Percentiles rank a stretch among this genome's conserved stretches.
phyloP scores from a whole-genome alignment of 2,888 invertebrate genomes.

The Teleogryllus oceanicus region DNA sequence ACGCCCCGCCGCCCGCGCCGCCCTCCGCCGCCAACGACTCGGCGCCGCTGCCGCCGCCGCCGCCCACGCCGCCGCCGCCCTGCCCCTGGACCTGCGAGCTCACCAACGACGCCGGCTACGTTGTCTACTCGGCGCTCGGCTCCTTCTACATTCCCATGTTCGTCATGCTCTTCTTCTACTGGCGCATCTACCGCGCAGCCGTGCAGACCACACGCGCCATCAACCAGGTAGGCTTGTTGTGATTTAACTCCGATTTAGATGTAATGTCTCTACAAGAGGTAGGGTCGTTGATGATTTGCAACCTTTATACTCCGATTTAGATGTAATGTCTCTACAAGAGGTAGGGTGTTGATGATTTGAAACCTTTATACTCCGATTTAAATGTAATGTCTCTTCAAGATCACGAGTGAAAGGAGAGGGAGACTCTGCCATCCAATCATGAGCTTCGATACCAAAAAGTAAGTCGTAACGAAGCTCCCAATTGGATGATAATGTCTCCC shows the following conservation, averaged over 20 bases:
- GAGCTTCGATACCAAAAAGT: no score
- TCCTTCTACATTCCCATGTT: conserved; percentile 98
- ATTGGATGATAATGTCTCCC: background rate
- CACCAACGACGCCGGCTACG: conserved; percentile 92
- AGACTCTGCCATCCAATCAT: no score
- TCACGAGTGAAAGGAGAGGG: no score
- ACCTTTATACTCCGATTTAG: no score
- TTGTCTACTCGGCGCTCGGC: conserved; percentile 95
- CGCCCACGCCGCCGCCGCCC: conserved; percentile 24
- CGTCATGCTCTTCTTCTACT: conserved; percentile 97
- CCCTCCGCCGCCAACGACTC: conserved; percentile 20
- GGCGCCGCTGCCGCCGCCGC: conserved; percentile 20
- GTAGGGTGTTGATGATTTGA: no score
- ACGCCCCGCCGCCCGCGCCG: conserved; percentile 39
- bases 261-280: no score
- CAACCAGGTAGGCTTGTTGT: conserved; percentile 57
- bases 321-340: no score
- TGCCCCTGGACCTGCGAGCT: conserved; percentile 87
- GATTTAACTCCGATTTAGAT: no score
- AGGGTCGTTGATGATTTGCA: no score
- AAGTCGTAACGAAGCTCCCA: no score
- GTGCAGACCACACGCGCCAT: conserved; percentile 88
- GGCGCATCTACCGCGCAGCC: conserved; percentile 93
- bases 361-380: no score
- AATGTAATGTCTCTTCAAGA: no score